These are phyloP conservation scores for Calliphora vicina DNA, from an alignment of 1,140 invertebrate genomes.

Conservation along the genomic window DNA sequence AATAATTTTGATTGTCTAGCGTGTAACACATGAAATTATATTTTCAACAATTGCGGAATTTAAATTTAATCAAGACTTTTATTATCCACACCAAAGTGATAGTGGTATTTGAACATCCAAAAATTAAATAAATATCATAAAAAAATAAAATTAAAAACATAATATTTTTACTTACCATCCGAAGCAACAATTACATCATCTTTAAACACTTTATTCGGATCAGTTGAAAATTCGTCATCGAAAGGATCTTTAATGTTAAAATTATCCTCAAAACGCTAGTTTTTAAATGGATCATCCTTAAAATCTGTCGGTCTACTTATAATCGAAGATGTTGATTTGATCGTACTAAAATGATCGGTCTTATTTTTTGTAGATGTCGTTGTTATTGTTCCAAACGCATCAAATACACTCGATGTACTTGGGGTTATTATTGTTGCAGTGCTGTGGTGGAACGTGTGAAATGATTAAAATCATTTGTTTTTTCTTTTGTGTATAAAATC, in stretches of 20 bases:
- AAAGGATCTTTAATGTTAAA: constrained; percentile 76
- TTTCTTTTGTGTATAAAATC: too few relatives aligned
- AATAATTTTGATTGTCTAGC: neutral
- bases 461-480: constrained; percentile 51
- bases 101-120: neutral
- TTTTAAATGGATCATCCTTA: constrained; percentile 83
- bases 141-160: neutral
- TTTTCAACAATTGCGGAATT: neutral
- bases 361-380: neutral
- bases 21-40: neutral
- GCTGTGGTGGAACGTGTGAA: constrained; percentile 61
- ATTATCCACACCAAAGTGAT: neutral
- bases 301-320: constrained; percentile 69
- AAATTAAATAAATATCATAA: neutral
- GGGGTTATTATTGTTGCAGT: constrained; percentile 45
- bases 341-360: neutral
- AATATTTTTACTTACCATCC: constrained; percentile 46
- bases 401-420: constrained; percentile 38
- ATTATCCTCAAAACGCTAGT: constrained; percentile 83
- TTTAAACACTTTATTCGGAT: constrained; percentile 45
- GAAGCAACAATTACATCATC: constrained; percentile 51
- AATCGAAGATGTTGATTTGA: constrained; percentile 12
- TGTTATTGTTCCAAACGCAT: constrained; percentile 44
- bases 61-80: neutral
- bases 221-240: constrained; percentile 60